Evolutionary conservation across 1,140 invertebrate genomes (phyloP).

Genomic region (Metopolophium dirhodum): DNA sequence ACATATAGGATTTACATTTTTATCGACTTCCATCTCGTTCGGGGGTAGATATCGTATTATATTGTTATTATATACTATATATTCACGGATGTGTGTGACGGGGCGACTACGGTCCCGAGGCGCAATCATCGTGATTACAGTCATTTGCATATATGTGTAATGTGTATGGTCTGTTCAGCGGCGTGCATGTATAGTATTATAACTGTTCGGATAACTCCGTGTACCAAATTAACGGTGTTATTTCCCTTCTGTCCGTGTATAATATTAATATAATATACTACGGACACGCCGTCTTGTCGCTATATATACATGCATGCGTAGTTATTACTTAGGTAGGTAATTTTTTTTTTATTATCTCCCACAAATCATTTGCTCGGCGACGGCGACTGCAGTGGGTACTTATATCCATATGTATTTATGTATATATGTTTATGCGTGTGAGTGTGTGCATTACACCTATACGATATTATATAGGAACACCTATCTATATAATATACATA

Average conservation of each 20-base stretch:
- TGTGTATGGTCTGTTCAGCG: background rate
- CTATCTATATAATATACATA: background rate
- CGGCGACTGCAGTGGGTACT: conserved; percentile 7
- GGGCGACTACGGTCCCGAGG: conserved; percentile 33
- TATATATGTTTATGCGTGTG: background rate
- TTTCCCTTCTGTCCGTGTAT: conserved; percentile 37
- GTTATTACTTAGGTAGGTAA: conserved; percentile 15
- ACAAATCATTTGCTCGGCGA: conserved; percentile 32
- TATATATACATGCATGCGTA: background rate
- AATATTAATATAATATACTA: background rate
- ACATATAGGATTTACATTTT: conserved; percentile 36
- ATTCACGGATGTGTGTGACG: background rate
- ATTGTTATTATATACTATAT: conserved; percentile 7
- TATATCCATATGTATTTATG: background rate
- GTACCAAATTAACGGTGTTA: conserved; percentile 53
- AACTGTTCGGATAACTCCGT: conserved; percentile 26
- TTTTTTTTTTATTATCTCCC: conserved; percentile 40
- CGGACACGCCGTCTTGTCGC: conserved; percentile 5
- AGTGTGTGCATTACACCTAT: background rate
- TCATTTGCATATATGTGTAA: conserved; percentile 49
- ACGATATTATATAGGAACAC: background rate
- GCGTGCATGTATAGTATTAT: background rate
- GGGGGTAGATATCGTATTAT: conserved; percentile 40
- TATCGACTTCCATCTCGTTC: conserved; percentile 46
- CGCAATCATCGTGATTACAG: conserved; percentile 55